Evolutionary conservation across 2,888 invertebrate genomes (phyloP).

Genomic region (Timema cristinae): DNA sequence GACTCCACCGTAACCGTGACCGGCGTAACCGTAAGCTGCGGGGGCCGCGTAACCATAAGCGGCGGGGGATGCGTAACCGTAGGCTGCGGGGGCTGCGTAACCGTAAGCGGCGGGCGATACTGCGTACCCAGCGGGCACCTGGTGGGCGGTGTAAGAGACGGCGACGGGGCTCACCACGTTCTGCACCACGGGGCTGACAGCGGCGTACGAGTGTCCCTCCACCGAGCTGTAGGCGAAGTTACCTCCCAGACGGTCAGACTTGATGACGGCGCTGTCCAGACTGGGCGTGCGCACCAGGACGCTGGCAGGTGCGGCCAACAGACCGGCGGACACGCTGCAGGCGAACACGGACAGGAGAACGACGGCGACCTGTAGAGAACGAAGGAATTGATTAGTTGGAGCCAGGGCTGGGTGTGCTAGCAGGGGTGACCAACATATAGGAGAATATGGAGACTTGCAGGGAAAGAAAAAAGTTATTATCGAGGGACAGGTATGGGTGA

Average conservation of each 20-base stretch:
- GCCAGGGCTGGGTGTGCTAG: slow-evolving; percentile 25
- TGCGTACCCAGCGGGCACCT: slow-evolving; percentile 28
- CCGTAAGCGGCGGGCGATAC: slow-evolving; percentile 22
- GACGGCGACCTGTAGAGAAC: slow-evolving; percentile 20
- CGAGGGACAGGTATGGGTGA: slow-evolving; percentile 16
- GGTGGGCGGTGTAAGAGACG: slow-evolving; percentile 36
- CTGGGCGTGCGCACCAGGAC: slow-evolving; percentile 38
- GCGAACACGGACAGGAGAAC: slow-evolving; percentile 20
- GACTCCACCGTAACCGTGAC: too few species aligned
- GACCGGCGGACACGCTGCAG: slow-evolving; percentile 33
- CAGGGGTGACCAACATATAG: slow-evolving; percentile 25
- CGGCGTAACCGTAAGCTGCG: too few species aligned
- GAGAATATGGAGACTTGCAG: slow-evolving; percentile 21
- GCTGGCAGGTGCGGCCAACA: slow-evolving; percentile 32
- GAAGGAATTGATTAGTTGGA: too few species aligned
- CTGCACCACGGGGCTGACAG: slow-evolving; percentile 39
- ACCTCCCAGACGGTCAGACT: slow-evolving; percentile 41
- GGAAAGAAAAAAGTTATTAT: too few species aligned
- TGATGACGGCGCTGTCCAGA: slow-evolving; percentile 42
- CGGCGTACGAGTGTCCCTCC: slow-evolving; percentile 41
- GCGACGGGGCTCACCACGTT: slow-evolving; percentile 39
- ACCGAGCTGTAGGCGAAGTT: slow-evolving; percentile 42
- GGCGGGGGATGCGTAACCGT: too few species aligned
- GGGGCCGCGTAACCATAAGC: too few species aligned
- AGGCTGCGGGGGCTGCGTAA: neutral